Conservation (phyloP, 2,797 vertebrate species). For the Tenualosa ilisha region DNA sequence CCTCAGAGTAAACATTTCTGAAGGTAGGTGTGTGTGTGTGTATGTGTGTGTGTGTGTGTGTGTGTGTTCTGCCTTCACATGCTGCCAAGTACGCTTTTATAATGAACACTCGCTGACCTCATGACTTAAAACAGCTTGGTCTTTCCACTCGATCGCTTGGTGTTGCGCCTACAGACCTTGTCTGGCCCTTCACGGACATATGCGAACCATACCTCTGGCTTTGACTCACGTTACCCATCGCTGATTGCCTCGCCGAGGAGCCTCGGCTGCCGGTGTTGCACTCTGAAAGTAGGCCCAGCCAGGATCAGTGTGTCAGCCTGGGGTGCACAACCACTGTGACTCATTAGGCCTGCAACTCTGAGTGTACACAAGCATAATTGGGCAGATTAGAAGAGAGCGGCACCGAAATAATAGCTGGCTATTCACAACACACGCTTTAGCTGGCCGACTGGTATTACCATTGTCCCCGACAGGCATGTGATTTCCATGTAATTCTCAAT, state of each 20-base stretch:
- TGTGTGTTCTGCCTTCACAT: not conserved
- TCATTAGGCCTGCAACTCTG: slow-evolving; percentile 39
- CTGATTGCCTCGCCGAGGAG: not conserved
- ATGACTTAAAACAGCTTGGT: slow-evolving; percentile 20
- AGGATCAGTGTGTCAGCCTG: slow-evolving; percentile 32
- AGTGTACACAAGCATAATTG: slow-evolving; percentile 44
- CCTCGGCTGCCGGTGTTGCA: slow-evolving; percentile 1
- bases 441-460: slow-evolving; percentile 69
- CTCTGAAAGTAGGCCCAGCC: slow-evolving; percentile 18
- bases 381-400: slow-evolving; percentile 43
- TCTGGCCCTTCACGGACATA: slow-evolving; percentile 16
- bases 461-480: slow-evolving; percentile 80
- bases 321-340: slow-evolving; percentile 36
- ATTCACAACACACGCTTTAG: slow-evolving; percentile 39
- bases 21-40: not conserved
- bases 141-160: slow-evolving; percentile 8
- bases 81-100: slow-evolving; percentile 10
- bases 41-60: not conserved
- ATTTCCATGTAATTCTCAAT: slow-evolving; percentile 83
- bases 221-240: slow-evolving; percentile 14
- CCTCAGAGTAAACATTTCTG: slow-evolving; percentile 5
- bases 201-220: slow-evolving; percentile 1
- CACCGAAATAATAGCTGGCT: slow-evolving; percentile 45
- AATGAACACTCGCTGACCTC: slow-evolving; percentile 19
- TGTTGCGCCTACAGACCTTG: not conserved